Conservation (phyloP, 2,888 invertebrate genomes). For the Phyllotreta cruciferae region DNA sequence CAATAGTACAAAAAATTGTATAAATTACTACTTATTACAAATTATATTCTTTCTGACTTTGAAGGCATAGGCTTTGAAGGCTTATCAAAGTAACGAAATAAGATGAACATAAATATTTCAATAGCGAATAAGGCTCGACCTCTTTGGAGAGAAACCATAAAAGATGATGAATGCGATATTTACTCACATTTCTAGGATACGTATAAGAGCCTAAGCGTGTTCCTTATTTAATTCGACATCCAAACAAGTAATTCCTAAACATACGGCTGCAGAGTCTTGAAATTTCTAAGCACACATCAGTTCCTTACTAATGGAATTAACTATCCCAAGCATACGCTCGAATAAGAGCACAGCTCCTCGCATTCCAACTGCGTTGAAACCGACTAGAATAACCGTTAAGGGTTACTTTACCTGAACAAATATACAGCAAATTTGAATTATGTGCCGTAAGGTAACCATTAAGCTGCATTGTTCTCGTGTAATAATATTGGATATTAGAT, state of each 20-base stretch:
- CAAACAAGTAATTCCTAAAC: conserved; percentile 27
- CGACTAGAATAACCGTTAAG: conserved; percentile 34
- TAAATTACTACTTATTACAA: too few species aligned
- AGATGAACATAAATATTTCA: background rate
- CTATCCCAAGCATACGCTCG: conserved; percentile 29
- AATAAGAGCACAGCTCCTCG: conserved; percentile 20
- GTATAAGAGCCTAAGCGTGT: conserved; percentile 22
- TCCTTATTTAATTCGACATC: conserved; percentile 25
- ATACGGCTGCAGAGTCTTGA: conserved; percentile 20
- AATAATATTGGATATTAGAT: conserved; percentile 46
- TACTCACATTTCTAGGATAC: conserved; percentile 4
- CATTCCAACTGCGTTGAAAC: conserved; percentile 30
- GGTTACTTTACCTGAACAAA: conserved; percentile 38
- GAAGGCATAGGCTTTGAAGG: background rate
- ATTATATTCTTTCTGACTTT: background rate
- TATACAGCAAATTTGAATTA: conserved; percentile 44
- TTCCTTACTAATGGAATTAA: conserved; percentile 32
- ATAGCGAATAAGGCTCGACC: background rate
- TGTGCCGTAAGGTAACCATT: conserved; percentile 40
- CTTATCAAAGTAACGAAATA: background rate
- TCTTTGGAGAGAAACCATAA: conserved; percentile 3
- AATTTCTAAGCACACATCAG: conserved; percentile 33
- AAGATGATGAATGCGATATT: conserved; percentile 11
- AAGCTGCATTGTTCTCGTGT: conserved; percentile 41
- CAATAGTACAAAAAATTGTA: too few species aligned